Base-by-base conservation (phyloP, 2,797 vertebrate species). In the Brachymystax lenok region DNA sequence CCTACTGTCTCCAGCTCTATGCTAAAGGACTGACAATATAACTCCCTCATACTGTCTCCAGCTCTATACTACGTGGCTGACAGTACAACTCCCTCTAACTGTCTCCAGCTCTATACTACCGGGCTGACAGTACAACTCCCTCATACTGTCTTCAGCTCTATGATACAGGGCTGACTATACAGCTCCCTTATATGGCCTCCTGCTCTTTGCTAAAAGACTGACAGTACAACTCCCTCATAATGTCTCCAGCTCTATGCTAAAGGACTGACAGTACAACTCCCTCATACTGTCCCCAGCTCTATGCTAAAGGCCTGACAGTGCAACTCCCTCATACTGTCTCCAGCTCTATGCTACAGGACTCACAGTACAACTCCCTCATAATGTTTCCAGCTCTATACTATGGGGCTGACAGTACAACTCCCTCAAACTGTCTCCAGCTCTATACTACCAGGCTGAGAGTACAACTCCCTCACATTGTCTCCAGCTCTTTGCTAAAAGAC, bases 391-490 rank as follows among this genome's bases (percentile, higher is more conserved):
- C 5, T 1, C 33, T 6, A 35, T 35, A 1, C 0, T 35, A 6
- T 0, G 0, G 33, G 33, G 1, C 33, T 33, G 5, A 33, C 33
- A 33, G 33, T 33, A 33, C 28, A 30, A 30, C 28, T 30, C 5
- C 33, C 5, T 33, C 33, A 33, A 1, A 33, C 5, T 33, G 5
- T 33, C 33, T 33, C 5, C 33, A 33, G 33, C 5, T 5, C 5
- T 30, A 0, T 30, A 3, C 0, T 30, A 30, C 0, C 0, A 3
- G 5, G 1, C 33, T 35, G 33, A 6, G 0, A 6, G 5, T 35
- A 35, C 33, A 35, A 35, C 5, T 35, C 5, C 33, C 12, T n/a
- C 16, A 35, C 14, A 24, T 6, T 6, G 2, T 61, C n/a, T 61
- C 8, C 59, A 10, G 6, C 21, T 24, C 59, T 21, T 3, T 24